A percentile compares a stretch with the other conserved stretches of the same genome.
Conservation (phyloP, 2,797 vertebrate genomes). For the Peromyscus melanophrys region DNA sequence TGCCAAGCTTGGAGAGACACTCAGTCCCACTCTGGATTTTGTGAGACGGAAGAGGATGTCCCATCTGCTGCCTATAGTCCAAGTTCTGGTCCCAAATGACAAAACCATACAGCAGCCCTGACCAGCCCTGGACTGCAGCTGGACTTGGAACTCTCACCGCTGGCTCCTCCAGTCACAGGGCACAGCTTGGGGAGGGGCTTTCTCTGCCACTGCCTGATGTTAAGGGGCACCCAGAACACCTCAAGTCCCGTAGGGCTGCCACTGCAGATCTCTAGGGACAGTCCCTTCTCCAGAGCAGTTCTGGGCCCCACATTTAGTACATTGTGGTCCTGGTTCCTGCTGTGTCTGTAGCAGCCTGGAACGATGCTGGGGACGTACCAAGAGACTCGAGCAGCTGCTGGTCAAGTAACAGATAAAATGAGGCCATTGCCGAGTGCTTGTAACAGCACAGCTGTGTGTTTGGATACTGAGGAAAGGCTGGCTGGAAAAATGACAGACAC, state of each 20-base stretch:
- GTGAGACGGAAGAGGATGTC: not conserved
- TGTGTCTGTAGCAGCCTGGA: not conserved
- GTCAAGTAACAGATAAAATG: not conserved
- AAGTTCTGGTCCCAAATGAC: not conserved
- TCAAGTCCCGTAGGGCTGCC: not conserved
- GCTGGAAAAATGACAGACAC: not conserved
- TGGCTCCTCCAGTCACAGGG: no score
- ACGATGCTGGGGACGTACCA: not conserved
- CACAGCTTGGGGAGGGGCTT: not conserved
- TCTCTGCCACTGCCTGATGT: conserved; percentile 33
- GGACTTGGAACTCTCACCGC: not conserved
- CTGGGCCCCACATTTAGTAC: not conserved
- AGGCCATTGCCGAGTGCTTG: not conserved
- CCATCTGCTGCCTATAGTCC: not conserved
- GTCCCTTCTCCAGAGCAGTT: not conserved
- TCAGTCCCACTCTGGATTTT: not conserved
- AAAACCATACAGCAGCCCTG: not conserved
- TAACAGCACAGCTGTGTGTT: not conserved
- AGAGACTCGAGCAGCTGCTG: not conserved
- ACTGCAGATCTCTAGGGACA: not conserved
- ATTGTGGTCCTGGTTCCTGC: accelerated
- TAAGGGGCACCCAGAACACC: not conserved
- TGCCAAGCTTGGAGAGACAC: not conserved
- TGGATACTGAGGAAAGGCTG: not conserved
- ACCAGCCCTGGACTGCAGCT: not conserved